Percentiles rank a stretch among this genome's conserved stretches.
Evolutionary conservation across 1,140 invertebrate genomes (phyloP).

Genomic region (Drosophila pachea): DNA sequence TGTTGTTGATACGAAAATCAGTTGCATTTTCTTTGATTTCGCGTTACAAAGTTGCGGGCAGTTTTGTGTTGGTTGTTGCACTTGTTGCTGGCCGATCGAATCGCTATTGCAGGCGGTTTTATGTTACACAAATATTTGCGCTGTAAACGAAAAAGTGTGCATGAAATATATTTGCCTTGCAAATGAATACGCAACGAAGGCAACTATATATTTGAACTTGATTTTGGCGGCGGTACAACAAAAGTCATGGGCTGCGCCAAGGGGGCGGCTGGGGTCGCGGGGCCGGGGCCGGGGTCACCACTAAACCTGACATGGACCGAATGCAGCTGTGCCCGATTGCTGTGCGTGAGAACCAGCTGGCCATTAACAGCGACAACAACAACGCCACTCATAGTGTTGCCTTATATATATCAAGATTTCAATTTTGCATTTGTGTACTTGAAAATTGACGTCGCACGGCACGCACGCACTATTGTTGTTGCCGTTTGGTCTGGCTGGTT

Average conservation of each 20-base stretch:
- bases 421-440: constrained; percentile 75
- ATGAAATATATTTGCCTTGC: constrained; percentile 65
- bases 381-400: constrained; percentile 31
- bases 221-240: constrained; percentile 70
- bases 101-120: constrained; percentile 62
- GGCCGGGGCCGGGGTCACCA: constrained; percentile 34
- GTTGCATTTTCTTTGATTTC: constrained; percentile 49
- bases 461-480: constrained; percentile 67
- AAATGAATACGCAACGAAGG: constrained; percentile 49
- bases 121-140: constrained; percentile 72
- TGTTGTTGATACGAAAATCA: constrained; percentile 70
- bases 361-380: constrained; percentile 42
- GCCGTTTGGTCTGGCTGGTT: constrained; percentile 54
- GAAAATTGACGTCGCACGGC: constrained; percentile 73
- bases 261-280: constrained; percentile 39
- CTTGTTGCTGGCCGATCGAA: constrained; percentile 35
- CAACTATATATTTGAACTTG: constrained; percentile 67
- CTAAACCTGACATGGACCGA: constrained; percentile 52
- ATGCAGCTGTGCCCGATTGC: constrained; percentile 62
- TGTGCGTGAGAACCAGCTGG: constrained; percentile 70
- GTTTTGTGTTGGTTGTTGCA: constrained; percentile 33
- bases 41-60: constrained; percentile 43
- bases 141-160: constrained; percentile 57
- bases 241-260: constrained; percentile 53
- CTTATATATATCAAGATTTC: constrained; percentile 76